A percentile compares a stretch with the other conserved stretches of the same genome.
phyloP scores from a whole-genome alignment of 1,140 invertebrate genomes.

The Panulirus ornatus region DNA sequence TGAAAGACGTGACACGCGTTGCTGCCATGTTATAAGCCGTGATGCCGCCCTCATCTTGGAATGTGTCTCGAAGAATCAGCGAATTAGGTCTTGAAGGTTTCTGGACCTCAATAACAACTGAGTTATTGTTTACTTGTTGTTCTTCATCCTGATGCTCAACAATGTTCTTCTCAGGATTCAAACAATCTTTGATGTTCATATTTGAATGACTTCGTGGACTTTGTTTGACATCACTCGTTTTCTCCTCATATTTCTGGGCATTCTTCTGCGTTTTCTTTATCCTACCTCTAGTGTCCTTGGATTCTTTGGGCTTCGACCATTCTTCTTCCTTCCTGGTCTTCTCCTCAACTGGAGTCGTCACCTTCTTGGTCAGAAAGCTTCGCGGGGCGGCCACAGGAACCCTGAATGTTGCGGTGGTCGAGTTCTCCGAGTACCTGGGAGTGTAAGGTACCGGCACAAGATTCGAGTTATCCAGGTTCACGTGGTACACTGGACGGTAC shows the following conservation, averaged over 20 bases:
- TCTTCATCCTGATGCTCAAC: too few species aligned
- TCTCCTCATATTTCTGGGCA: background rate
- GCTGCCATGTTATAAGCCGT: background rate
- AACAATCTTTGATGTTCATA: background rate
- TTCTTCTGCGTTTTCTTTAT: conserved; percentile 37
- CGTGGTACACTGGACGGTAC: conserved; percentile 61
- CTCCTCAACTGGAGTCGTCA: background rate
- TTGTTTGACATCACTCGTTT: background rate
- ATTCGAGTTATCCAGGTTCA: conserved; percentile 28
- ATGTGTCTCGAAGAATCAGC: background rate
- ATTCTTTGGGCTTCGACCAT: background rate
- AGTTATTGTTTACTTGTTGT: too few species aligned
- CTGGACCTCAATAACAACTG: background rate
- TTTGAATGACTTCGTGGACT: background rate
- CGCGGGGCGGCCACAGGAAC: conserved; percentile 54
- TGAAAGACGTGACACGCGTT: background rate
- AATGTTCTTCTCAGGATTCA: background rate
- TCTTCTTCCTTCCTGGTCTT: background rate
- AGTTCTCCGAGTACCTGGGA: conserved; percentile 31
- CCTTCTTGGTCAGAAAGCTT: conserved; percentile 13
- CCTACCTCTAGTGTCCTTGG: conserved; percentile 60
- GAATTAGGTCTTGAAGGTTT: background rate
- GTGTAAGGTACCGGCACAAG: conserved; percentile 54
- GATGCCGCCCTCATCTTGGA: background rate
- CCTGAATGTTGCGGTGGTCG: conserved; percentile 17